phyloP scores from a whole-genome alignment of 2,888 invertebrate species.

The Drosophila ezoana region DNA sequence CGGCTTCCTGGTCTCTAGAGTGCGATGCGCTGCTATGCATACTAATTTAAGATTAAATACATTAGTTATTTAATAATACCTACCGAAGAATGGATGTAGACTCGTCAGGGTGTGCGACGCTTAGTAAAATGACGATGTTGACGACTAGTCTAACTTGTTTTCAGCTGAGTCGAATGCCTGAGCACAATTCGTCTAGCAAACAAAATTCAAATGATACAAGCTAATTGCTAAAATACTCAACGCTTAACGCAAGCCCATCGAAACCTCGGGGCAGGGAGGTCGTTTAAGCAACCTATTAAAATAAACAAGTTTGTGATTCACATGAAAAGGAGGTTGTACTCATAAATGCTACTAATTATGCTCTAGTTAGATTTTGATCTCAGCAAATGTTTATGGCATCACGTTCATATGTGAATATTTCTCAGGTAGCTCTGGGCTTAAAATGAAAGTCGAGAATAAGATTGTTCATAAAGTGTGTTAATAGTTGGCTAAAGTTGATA shows the following conservation, averaged over 20 bases:
- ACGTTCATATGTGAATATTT: not conserved
- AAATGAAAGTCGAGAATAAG: not conserved
- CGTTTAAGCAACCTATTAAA: constrained; percentile 16
- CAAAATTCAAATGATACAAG: constrained; percentile 42
- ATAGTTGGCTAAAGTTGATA: not conserved
- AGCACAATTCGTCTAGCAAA: constrained; percentile 44
- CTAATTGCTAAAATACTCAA: constrained; percentile 57
- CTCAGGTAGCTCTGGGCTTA: not conserved
- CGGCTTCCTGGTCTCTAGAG: constrained; percentile 62
- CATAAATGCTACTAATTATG: not conserved
- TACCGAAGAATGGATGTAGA: constrained; percentile 30
- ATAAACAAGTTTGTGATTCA: constrained; percentile 70
- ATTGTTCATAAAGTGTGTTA: not conserved
- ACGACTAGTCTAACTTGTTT: constrained; percentile 72
- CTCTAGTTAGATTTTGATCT: constrained; percentile 11
- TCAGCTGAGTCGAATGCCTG: constrained; percentile 26
- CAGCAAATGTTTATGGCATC: not conserved
- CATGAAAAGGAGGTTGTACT: constrained; percentile 2
- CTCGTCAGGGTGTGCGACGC: constrained; percentile 18
- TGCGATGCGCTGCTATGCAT: constrained; percentile 59
- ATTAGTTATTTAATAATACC: constrained; percentile 58
- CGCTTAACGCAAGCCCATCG: constrained; percentile 11
- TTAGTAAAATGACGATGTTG: constrained; percentile 32
- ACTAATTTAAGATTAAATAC: constrained; percentile 59
- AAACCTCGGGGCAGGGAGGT: constrained; percentile 22